Evolutionary conservation across 2,888 invertebrate genomes (phyloP).

Genomic region (Eupeodes luniger): DNA sequence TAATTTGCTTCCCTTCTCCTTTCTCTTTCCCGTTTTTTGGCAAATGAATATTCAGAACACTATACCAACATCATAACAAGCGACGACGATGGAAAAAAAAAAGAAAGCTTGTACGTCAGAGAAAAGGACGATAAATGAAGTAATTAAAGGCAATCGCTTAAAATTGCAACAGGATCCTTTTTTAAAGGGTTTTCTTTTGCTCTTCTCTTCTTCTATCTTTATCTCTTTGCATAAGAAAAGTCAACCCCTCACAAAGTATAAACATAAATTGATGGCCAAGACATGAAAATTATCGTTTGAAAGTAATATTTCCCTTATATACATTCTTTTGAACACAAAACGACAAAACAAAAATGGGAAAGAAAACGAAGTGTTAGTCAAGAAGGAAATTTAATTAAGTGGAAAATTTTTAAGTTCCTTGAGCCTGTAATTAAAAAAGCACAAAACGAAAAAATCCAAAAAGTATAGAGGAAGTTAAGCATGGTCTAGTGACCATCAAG

Average conservation of each 20-base stretch:
- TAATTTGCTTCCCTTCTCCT: background rate
- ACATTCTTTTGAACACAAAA: constrained; percentile 13
- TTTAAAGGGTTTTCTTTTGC: background rate
- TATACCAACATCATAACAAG: background rate
- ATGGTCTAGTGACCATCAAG: constrained; percentile 3
- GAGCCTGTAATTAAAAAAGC: constrained; percentile 21
- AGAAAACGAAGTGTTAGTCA: constrained; percentile 1
- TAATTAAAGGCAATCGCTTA: constrained; percentile 56
- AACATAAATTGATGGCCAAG: constrained; percentile 36
- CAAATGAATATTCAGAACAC: background rate
- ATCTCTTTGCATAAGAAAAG: background rate
- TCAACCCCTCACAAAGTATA: background rate
- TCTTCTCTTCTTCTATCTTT: no score
- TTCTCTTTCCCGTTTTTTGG: background rate
- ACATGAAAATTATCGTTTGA: constrained; percentile 6
- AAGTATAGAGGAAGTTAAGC: background rate
- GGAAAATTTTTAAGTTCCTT: constrained; percentile 45
- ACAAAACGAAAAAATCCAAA: background rate
- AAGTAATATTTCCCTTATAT: constrained; percentile 29
- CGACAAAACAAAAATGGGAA: background rate
- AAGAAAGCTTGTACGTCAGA: background rate
- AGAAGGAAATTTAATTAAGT: constrained; percentile 48
- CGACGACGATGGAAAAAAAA: background rate
- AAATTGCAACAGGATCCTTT: constrained; percentile 45
- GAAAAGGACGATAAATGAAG: constrained; percentile 25